These are phyloP conservation scores for Parotia lawesii DNA, from an alignment of 2,113 vertebrate species.

Conservation along the genomic window DNA sequence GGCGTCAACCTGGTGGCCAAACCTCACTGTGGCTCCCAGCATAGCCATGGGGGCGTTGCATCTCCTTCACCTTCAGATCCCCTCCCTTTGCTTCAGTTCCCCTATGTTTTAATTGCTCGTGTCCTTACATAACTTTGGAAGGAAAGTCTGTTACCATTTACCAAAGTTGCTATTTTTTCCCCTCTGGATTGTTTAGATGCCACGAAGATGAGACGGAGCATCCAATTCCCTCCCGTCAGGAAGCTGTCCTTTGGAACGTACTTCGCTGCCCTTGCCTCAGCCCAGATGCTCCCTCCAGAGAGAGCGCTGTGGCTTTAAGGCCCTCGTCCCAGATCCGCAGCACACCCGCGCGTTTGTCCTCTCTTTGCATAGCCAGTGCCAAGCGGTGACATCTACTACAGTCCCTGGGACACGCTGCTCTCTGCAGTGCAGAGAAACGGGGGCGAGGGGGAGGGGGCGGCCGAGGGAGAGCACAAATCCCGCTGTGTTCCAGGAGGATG, in stretches of 20 bases:
- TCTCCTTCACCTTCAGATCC: background rate
- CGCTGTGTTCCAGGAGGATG: conserved; percentile 74
- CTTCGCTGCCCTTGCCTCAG: background rate
- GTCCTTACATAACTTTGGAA: background rate
- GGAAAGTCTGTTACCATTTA: background rate
- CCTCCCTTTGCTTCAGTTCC: background rate
- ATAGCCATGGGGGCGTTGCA: rapidly evolving
- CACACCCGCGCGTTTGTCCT: conserved; percentile 75
- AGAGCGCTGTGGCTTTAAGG: conserved; percentile 67
- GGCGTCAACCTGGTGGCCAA: rapidly evolving
- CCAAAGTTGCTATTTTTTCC: background rate
- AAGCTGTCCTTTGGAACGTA: rapidly evolving
- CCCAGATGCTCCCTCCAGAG: background rate
- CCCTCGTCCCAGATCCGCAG: conserved; percentile 40
- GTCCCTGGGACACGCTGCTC: conserved; percentile 75
- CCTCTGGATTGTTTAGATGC: background rate
- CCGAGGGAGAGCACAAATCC: conserved; percentile 53
- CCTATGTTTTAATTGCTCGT: rapidly evolving
- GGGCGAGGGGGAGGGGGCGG: background rate
- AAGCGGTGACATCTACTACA: conserved; percentile 81
- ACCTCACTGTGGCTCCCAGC: rapidly evolving
- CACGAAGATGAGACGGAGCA: rapidly evolving
- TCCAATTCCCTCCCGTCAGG: background rate
- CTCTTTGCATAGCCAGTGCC: conserved; percentile 73
- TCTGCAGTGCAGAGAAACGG: conserved; percentile 15